phyloP scores from a whole-genome alignment of 2,113 vertebrate species.

The Tragelaphus strepsiceros region DNA sequence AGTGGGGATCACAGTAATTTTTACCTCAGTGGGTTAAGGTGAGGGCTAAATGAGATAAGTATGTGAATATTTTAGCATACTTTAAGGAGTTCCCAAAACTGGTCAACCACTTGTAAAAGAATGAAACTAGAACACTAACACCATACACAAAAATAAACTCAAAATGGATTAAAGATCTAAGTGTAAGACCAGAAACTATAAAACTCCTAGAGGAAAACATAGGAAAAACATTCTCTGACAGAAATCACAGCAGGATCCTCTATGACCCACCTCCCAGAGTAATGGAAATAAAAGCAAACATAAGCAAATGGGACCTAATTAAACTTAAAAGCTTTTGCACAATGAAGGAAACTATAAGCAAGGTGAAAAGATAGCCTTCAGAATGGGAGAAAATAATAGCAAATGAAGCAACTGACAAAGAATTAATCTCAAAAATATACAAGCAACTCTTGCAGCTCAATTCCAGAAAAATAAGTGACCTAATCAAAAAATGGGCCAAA shows the following conservation, averaged over 20 bases:
- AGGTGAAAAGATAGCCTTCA: background rate
- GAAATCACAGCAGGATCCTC: too few relatives aligned
- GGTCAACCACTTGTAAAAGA: background rate
- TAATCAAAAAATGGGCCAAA: background rate
- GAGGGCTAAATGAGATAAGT: background rate
- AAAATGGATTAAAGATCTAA: background rate
- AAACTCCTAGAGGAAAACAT: background rate
- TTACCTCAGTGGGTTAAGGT: background rate
- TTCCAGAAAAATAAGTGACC: background rate
- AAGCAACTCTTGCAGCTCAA: background rate
- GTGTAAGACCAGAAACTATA: background rate
- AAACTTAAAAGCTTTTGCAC: background rate
- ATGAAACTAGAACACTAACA: background rate
- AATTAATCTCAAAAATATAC: background rate
- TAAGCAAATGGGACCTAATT: background rate
- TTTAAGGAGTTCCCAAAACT: background rate
- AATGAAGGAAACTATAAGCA: background rate
- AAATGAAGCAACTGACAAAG: background rate
- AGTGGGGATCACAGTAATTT: background rate
- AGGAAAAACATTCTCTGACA: background rate
- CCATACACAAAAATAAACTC: background rate
- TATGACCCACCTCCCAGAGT: too few relatives aligned
- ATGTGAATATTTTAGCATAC: background rate
- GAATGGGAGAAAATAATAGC: background rate
- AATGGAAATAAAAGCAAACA: background rate